Evolutionary conservation across 2,113 vertebrate species (phyloP), one percentile per base, ranked within the genome.

Genomic region (Rhabdornis inornatus): DNA sequence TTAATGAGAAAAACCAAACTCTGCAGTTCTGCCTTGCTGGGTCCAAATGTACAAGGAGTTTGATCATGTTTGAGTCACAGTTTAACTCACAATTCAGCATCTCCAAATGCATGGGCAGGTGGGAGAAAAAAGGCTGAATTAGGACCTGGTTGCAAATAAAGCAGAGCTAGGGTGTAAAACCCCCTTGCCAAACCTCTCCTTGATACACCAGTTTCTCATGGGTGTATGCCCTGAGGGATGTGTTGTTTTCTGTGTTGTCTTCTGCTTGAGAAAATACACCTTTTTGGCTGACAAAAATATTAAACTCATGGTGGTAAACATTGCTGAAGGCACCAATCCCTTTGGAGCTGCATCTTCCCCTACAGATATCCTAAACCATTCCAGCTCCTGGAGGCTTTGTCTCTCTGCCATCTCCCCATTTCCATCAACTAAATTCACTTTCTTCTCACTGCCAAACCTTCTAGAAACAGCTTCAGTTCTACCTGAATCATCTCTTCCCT

Each of bases 1-100:
- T 91, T 96, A 97, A 94, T 95, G 75, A 90, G 83, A 66, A 94
- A 93, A 45, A 90, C 14, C 53, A 94, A 97, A 78, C 70, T 84
- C 64, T 27, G n/a, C 47, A 52, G 42, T 84, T 92, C 65, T 95
- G 59, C 74, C 92, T 89, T 96, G 64, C 70, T 87, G 30, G 27
- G 55, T 75, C 65, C 60, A 20, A 63, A 49, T 60, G 27, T 31
- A 77, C 31, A 72, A 42, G 56, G 42, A 84, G 60, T 77, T 92
- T 47, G 23, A 57, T 28, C 28, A 4, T 19, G 35, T 88, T 56
- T 45, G 61, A 49, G 57, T 45, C 65, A 47, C 42, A 56, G 37
- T 27, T 28, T 66, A 61, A 74, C 13, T 64, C 53, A 12, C 49
- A 56, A 14, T 90, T 71, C 70, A 70, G 39, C 19, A 71, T 64